Conservation (phyloP, 1,140 invertebrate genomes). For the Drosophila albomicans region DNA sequence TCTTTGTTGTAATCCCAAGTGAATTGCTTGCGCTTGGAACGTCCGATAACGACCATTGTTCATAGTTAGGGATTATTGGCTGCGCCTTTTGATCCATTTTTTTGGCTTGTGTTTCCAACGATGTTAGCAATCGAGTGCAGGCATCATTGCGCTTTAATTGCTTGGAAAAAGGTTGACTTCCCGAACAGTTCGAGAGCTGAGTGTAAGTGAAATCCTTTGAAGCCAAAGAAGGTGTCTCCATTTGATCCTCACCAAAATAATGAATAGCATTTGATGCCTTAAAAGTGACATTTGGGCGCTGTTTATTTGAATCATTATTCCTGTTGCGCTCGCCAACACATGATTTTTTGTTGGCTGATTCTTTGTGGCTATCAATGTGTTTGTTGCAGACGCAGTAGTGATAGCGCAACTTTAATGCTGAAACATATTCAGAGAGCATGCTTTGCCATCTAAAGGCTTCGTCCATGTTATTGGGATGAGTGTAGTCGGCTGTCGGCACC, state of each 20-base stretch:
- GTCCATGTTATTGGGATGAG: slow-evolving; percentile 38
- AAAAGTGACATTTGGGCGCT: slow-evolving; percentile 9
- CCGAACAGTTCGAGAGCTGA: neutral
- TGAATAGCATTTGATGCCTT: neutral
- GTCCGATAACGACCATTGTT: neutral
- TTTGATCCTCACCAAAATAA: slow-evolving; percentile 5
- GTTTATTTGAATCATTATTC: neutral
- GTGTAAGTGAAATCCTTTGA: neutral
- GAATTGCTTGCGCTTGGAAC: neutral
- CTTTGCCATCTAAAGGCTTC: slow-evolving; percentile 57
- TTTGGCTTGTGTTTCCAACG: neutral
- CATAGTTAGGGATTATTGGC: neutral
- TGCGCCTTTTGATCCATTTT: too few species aligned
- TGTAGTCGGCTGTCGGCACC: slow-evolving; percentile 22
- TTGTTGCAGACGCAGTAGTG: slow-evolving; percentile 55
- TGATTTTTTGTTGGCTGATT: neutral
- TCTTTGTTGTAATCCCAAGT: neutral
- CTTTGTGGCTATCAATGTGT: slow-evolving; percentile 28
- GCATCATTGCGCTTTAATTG: neutral
- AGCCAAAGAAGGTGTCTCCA: neutral
- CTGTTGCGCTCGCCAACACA: neutral
- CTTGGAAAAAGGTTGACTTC: neutral
- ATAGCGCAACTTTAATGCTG: slow-evolving; percentile 23
- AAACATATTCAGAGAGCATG: slow-evolving; percentile 28
- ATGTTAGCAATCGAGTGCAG: neutral